Evolutionary conservation across 2,888 invertebrate species (phyloP).

Genomic region (Heliconius cydno): DNA sequence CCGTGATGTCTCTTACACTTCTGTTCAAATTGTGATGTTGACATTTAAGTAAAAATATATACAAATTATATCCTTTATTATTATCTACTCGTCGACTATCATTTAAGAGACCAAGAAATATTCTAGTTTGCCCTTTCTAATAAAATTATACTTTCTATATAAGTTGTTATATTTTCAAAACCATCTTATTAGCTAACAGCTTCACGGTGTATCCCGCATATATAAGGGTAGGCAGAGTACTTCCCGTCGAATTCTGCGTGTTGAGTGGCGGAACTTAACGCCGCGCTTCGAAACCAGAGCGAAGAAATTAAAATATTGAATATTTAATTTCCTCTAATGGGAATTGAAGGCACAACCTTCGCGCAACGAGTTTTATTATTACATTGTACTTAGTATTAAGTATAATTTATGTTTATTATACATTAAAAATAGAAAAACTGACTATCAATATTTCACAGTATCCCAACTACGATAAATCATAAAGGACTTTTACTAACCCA

Average conservation of each 20-base stretch:
- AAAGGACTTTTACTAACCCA: slow-evolving; percentile 7
- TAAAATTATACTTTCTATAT: not conserved
- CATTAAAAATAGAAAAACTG: not conserved
- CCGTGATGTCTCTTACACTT: slow-evolving; percentile 27
- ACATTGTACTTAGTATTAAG: slow-evolving; percentile 11
- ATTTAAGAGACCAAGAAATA: not conserved
- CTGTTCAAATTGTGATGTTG: slow-evolving; percentile 37
- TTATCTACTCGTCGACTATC: too few relatives aligned
- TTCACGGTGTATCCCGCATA: too few relatives aligned
- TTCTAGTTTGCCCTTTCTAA: not conserved
- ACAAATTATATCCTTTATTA: not conserved
- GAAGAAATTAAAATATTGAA: too few relatives aligned
- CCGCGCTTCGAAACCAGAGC: too few relatives aligned
- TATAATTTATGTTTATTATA: slow-evolving; percentile 13
- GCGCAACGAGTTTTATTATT: not conserved
- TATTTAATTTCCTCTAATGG: too few relatives aligned
- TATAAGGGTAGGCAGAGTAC: too few relatives aligned
- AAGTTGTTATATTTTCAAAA: too few relatives aligned
- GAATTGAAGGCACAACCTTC: too few relatives aligned
- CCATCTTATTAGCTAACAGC: too few relatives aligned
- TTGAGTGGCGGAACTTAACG: too few relatives aligned
- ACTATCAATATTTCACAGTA: slow-evolving; percentile 9
- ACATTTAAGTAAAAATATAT: slow-evolving; percentile 24
- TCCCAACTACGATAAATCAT: slow-evolving; percentile 15
- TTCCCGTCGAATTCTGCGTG: too few relatives aligned